These are phyloP conservation scores for Simalia tracyae DNA, from an alignment of 2,797 vertebrate genomes.

Conservation along the genomic window DNA sequence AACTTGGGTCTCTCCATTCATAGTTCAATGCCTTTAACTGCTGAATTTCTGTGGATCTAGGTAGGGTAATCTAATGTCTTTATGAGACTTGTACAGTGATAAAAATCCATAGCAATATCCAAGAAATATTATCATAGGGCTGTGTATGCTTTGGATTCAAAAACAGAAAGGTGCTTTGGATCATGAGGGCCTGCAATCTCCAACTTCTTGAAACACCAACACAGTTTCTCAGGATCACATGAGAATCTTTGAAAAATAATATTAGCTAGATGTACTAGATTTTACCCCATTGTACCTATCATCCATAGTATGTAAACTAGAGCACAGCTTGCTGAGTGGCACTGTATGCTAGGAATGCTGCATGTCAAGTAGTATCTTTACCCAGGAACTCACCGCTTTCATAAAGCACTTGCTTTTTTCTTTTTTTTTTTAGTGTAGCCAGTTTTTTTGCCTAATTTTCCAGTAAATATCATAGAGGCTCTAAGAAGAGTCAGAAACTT, in stretches of 20 bases:
- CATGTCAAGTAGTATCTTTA: constrained; percentile 64
- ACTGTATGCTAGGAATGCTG: constrained; percentile 48
- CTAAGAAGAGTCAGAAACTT: constrained; percentile 56
- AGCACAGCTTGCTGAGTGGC: constrained; percentile 25
- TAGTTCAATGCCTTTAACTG: no score
- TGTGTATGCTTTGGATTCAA: no score
- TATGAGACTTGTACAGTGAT: no score
- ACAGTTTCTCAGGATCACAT: neutral
- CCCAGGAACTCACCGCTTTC: constrained; percentile 45
- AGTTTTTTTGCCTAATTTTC: constrained; percentile 67
- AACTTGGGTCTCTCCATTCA: no score
- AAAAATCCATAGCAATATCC: no score
- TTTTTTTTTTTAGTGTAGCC: constrained; percentile 55
- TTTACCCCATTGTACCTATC: constrained; percentile 41
- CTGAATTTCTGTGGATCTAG: no score
- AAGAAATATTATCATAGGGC: no score
- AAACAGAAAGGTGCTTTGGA: no score
- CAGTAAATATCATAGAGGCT: constrained; percentile 57
- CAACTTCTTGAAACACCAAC: no score
- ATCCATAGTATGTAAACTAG: constrained; percentile 39
- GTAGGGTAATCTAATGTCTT: no score
- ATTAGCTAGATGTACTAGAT: neutral
- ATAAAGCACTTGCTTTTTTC: constrained; percentile 45
- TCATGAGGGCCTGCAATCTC: no score
- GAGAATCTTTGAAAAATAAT: neutral